Evolutionary conservation across 2,113 vertebrate species (phyloP).

Genomic region (Odocoileus virginianus): DNA sequence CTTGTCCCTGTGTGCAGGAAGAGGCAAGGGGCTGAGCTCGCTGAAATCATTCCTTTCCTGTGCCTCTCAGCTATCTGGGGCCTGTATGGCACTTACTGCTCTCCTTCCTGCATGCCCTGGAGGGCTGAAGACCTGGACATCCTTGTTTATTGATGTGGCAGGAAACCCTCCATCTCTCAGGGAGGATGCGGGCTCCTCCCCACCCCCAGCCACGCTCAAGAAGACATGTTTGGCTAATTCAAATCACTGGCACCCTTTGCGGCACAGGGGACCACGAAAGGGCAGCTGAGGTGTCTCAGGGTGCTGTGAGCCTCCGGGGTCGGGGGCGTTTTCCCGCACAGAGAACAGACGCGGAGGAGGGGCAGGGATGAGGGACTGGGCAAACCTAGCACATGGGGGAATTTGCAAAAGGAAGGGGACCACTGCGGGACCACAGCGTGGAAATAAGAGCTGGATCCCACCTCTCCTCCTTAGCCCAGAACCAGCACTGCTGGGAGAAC

Average conservation of each 20-base stretch:
- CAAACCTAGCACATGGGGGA: fast-evolving
- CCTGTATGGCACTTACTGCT: background rate
- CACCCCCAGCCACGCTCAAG: fast-evolving
- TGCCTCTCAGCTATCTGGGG: background rate
- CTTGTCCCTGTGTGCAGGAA: fast-evolving
- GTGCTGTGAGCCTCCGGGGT: background rate
- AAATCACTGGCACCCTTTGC: background rate
- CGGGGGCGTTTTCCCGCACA: background rate
- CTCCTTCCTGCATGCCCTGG: background rate
- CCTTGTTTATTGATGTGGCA: background rate
- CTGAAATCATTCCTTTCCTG: background rate
- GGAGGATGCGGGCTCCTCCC: background rate
- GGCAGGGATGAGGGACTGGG: background rate
- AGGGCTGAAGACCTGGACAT: background rate
- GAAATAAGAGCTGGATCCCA: fast-evolving
- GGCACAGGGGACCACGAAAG: background rate
- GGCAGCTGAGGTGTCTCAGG: background rate
- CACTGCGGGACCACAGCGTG: fast-evolving
- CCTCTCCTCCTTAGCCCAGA: background rate
- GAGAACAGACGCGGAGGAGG: fast-evolving
- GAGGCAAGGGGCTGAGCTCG: background rate
- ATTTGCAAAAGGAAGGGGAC: background rate
- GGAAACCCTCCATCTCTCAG: background rate
- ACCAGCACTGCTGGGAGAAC: no score
- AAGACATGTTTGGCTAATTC: fast-evolving